These are phyloP conservation scores for Xestoiulus laeticollis DNA, from an alignment of 2,888 invertebrate genomes.

Conservation along the genomic window DNA sequence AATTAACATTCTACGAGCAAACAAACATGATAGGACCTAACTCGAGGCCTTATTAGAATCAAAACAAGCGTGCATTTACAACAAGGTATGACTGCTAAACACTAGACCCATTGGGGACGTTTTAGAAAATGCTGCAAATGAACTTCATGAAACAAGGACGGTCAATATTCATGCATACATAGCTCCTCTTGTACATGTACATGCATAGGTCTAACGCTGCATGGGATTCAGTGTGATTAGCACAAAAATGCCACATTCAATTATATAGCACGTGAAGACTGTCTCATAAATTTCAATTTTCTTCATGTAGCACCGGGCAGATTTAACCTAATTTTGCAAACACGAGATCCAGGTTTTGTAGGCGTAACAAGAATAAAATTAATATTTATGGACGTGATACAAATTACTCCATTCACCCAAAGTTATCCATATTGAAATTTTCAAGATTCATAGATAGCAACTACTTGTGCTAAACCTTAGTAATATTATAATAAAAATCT, in stretches of 20 bases:
- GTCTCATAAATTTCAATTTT: neutral
- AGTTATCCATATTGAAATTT: neutral
- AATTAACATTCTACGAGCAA: neutral
- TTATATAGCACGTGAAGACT: neutral
- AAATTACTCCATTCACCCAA: neutral
- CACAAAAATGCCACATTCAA: neutral
- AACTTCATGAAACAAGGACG: neutral
- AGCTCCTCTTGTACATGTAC: no score
- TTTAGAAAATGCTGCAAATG: neutral
- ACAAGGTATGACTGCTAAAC: neutral
- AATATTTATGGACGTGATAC: neutral
- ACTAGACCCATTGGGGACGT: neutral
- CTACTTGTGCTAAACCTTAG: neutral
- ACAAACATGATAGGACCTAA: neutral
- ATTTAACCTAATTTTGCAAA: neutral
- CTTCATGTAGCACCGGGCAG: neutral
- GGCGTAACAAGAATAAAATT: neutral
- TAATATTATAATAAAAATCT: no score
- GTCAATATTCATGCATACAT: no score
- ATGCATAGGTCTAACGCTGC: neutral
- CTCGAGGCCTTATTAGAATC: neutral
- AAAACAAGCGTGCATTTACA: neutral
- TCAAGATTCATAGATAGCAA: neutral
- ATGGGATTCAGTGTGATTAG: neutral
- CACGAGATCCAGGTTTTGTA: neutral